Evolutionary conservation across 2,797 vertebrate species (phyloP).

Genomic region (Prunella strophiata): DNA sequence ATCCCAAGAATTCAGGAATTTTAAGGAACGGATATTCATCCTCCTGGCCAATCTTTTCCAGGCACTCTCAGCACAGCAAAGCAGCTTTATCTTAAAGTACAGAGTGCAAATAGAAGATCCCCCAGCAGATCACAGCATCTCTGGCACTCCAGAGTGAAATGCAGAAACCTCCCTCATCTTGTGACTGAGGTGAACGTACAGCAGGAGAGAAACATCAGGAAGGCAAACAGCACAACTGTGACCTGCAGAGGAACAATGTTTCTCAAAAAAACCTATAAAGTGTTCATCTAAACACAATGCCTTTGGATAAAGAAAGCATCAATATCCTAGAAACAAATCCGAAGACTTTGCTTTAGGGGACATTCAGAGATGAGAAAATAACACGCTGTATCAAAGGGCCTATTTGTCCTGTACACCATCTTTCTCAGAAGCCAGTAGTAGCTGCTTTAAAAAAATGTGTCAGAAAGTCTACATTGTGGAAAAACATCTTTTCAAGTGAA

Average conservation of each 20-base stretch:
- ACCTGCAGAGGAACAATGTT: not conserved
- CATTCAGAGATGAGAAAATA: not conserved
- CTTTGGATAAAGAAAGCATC: not conserved
- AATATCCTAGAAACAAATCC: not conserved
- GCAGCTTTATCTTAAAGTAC: not conserved
- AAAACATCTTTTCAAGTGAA: not conserved
- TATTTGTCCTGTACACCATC: not conserved
- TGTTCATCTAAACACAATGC: not conserved
- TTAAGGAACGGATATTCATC: not conserved
- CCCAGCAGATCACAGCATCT: not conserved
- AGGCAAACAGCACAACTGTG: not conserved
- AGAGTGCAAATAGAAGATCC: not conserved
- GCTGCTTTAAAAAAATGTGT: not conserved
- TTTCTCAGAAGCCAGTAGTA: not conserved
- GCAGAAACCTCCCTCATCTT: rapidly evolving
- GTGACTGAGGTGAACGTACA: not conserved
- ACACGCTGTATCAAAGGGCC: not conserved
- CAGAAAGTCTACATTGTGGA: not conserved
- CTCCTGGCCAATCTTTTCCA: not conserved
- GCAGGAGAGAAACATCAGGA: not conserved
- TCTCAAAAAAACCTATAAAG: not conserved
- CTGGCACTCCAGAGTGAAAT: not conserved
- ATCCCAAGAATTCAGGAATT: not conserved
- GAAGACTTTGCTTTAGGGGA: not conserved
- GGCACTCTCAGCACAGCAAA: not conserved